Conservation (phyloP, 2,797 vertebrate species). For the Ceyx erithaca region DNA sequence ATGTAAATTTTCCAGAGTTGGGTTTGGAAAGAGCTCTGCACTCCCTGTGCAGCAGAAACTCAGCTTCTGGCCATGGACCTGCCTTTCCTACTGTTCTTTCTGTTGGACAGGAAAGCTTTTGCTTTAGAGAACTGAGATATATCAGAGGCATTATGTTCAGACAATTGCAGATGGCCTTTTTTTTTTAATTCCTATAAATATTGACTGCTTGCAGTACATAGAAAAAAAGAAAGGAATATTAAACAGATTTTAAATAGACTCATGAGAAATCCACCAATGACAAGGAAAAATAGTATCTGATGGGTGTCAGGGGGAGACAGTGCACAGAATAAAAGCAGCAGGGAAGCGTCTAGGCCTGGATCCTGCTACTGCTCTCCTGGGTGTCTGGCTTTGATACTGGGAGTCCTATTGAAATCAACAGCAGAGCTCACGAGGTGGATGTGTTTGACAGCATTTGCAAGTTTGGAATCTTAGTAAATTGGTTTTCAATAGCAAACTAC, state of each 20-base stretch:
- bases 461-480: neutral
- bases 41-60: neutral
- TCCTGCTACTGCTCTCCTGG: neutral
- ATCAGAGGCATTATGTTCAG: neutral
- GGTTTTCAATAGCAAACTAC: neutral
- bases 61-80: neutral
- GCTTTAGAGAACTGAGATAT: neutral
- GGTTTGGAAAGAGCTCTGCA: neutral
- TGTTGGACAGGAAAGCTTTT: neutral
- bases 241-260: neutral
- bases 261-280: neutral
- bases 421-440: neutral
- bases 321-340: conserved; percentile 5
- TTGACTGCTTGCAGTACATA: neutral
- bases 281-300: neutral
- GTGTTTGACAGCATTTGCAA: neutral
- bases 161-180: neutral
- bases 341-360: conserved; percentile 15
- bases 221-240: neutral
- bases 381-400: neutral
- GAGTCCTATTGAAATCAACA: neutral
- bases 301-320: neutral
- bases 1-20: neutral
- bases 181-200: neutral
- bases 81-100: neutral